Conservation (phyloP, 1,140 invertebrate genomes). For the Propsilocerus akamusi region DNA sequence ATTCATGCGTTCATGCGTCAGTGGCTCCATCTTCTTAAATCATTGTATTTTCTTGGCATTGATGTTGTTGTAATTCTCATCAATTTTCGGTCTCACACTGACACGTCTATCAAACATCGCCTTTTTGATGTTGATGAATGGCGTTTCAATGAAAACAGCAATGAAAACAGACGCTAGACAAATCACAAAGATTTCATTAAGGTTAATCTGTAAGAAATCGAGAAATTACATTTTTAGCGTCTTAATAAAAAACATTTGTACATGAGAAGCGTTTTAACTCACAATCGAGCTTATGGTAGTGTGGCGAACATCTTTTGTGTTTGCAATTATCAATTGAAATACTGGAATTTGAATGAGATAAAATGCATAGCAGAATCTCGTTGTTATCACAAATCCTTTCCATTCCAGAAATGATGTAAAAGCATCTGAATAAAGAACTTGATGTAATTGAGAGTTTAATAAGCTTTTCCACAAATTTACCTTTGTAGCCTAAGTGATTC, state of each 20-base stretch:
- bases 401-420: conserved; percentile 31
- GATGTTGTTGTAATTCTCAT: too few relatives aligned
- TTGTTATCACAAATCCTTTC: conserved; percentile 38
- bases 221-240: not conserved
- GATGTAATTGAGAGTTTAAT: not conserved
- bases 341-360: conserved; percentile 48
- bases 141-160: conserved; percentile 43
- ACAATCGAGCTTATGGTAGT: conserved; percentile 32
- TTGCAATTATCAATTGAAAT: conserved; percentile 44
- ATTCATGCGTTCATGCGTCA: too few relatives aligned
- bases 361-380: conserved; percentile 40
- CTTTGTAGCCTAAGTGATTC: conserved; percentile 35
- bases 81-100: too few relatives aligned
- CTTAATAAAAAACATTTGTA: conserved; percentile 1
- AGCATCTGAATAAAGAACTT: conserved; percentile 21
- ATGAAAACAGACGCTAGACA: conserved; percentile 33
- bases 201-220: conserved; percentile 28
- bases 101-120: conserved; percentile 19
- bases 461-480: conserved; percentile 18
- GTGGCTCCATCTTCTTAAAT: too few relatives aligned
- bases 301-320: conserved; percentile 27
- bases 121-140: conserved; percentile 46
- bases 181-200: conserved; percentile 33
- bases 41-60: too few relatives aligned
- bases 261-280: too few relatives aligned